phyloP scores from a whole-genome alignment of 2,797 vertebrate species.

The Hylomyscus alleni region DNA sequence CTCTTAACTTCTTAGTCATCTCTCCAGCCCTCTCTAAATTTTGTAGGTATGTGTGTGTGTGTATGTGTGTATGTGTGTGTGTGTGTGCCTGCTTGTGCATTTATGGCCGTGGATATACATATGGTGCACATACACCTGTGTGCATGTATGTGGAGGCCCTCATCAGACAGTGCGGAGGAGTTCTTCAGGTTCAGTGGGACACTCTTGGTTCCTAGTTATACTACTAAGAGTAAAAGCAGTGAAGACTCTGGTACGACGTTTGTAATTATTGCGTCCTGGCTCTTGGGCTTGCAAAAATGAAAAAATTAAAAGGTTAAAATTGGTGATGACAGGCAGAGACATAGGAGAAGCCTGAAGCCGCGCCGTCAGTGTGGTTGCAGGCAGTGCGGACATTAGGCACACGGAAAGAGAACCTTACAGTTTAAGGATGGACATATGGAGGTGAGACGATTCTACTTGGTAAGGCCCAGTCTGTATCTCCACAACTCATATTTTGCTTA shows the following conservation, averaged over 20 bases:
- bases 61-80: background rate
- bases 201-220: background rate
- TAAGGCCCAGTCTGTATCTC: background rate
- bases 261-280: background rate
- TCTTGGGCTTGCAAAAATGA: background rate
- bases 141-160: background rate
- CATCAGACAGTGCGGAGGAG: background rate
- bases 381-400: background rate
- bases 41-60: background rate
- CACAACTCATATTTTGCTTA: background rate
- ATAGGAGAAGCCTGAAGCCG: background rate
- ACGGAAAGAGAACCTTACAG: background rate
- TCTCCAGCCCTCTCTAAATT: background rate
- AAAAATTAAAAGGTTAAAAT: background rate
- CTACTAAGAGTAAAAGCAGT: background rate
- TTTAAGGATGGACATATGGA: background rate
- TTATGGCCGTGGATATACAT: background rate
- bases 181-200: background rate
- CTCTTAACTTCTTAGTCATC: background rate
- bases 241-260: background rate
- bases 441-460: background rate
- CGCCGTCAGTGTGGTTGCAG: background rate
- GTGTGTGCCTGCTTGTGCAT: background rate
- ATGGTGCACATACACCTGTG: background rate
- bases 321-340: background rate